These are phyloP conservation scores for Pygoscelis adeliae DNA, from an alignment of 2,113 vertebrate genomes.

Conservation along the genomic window DNA sequence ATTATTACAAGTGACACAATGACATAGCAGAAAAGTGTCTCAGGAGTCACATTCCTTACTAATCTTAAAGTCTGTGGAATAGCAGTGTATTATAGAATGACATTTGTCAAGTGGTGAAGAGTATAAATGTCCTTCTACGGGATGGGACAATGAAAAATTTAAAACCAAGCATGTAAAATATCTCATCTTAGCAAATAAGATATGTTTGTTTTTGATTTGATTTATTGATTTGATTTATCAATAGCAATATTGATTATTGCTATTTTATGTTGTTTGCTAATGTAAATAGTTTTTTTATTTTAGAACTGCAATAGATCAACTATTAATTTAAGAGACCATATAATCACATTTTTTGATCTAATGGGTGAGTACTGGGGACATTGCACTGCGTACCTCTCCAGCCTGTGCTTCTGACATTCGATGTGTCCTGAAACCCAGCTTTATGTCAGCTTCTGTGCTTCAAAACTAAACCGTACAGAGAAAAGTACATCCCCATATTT, in stretches of 20 bases:
- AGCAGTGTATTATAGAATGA: not conserved
- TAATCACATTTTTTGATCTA: not conserved
- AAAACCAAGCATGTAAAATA: not conserved
- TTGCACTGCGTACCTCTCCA: not conserved
- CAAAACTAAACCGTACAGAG: not conserved
- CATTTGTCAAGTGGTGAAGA: not conserved
- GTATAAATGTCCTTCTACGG: not conserved
- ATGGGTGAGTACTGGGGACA: not conserved
- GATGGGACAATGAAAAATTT: not conserved
- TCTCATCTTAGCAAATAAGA: not conserved
- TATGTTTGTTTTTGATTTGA: not conserved
- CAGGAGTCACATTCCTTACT: not conserved
- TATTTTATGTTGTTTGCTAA: not conserved
- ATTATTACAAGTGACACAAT: not conserved
- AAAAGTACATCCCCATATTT: not conserved
- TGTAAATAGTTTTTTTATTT: not conserved
- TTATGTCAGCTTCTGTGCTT: not conserved
- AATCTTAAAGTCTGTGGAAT: not conserved
- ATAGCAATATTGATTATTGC: too few relatives aligned
- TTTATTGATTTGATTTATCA: too few relatives aligned
- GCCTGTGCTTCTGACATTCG: not conserved
- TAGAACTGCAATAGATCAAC: not conserved
- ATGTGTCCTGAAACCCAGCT: fast-evolving
- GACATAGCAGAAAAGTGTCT: not conserved
- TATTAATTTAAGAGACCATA: not conserved